Percentiles rank a stretch among this genome's conserved stretches.
Evolutionary conservation across 2,113 vertebrate genomes (phyloP).

Genomic region (Fukomys damarensis): DNA sequence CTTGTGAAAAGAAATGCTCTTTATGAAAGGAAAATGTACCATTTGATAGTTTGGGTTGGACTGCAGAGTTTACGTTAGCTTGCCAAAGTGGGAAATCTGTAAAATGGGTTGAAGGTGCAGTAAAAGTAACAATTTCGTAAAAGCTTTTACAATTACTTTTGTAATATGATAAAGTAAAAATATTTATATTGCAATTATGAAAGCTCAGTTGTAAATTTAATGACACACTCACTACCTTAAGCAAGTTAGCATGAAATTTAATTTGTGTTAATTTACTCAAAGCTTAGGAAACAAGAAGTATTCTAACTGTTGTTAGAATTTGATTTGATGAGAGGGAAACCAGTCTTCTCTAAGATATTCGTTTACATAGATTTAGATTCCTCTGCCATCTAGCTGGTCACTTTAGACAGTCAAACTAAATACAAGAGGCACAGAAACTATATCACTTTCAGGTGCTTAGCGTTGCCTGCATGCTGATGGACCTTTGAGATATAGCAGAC

Average conservation of each 20-base stretch:
- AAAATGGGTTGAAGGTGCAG: conserved; percentile 48
- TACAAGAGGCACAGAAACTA: neutral
- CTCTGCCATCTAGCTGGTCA: neutral
- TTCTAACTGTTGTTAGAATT: conserved; percentile 69
- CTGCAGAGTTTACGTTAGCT: neutral
- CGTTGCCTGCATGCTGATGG: neutral
- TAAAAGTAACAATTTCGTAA: conserved; percentile 26
- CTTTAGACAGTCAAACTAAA: neutral
- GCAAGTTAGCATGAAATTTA: conserved; percentile 82
- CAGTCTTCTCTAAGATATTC: conserved; percentile 10
- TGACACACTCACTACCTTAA: conserved; percentile 67
- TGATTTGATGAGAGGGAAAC: conserved; percentile 40
- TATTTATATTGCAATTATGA: conserved; percentile 47
- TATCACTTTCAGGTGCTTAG: neutral
- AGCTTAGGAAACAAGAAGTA: conserved; percentile 72
- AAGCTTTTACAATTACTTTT: neutral
- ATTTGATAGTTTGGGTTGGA: neutral
- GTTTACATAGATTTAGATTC: neutral
- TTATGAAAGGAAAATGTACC: neutral
- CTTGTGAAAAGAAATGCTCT: neutral
- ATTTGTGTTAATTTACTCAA: conserved; percentile 79
- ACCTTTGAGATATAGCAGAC: neutral
- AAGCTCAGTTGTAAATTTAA: conserved; percentile 77
- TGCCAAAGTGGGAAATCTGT: conserved; percentile 18
- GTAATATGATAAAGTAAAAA: neutral